Percentiles rank a stretch among this genome's conserved stretches.
phyloP scores from a whole-genome alignment of 2,797 vertebrate genomes.

The Sylvilagus floridanus region DNA sequence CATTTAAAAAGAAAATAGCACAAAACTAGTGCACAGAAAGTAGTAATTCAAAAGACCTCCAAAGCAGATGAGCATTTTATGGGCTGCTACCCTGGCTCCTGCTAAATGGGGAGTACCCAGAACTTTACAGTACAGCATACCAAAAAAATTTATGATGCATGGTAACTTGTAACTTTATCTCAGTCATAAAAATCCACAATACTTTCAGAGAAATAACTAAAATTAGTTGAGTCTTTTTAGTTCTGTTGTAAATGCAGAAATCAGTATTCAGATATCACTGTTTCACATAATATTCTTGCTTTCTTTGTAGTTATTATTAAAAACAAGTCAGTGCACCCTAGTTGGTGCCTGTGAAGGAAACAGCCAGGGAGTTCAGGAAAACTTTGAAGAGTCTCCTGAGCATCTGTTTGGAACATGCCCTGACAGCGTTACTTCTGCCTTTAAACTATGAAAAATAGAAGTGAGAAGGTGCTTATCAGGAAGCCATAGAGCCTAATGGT shows the following conservation, averaged over 20 bases:
- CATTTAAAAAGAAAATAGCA: neutral
- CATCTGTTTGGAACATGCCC: neutral
- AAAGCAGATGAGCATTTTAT: neutral
- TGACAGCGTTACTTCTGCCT: neutral
- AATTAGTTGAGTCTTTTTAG: neutral
- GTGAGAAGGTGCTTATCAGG: neutral
- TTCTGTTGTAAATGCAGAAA: neutral
- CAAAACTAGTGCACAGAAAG: neutral
- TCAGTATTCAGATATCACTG: neutral
- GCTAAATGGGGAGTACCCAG: neutral
- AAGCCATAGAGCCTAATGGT: neutral
- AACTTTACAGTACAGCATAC: neutral
- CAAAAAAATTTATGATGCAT: neutral
- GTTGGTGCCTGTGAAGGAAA: neutral
- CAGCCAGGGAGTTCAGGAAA: neutral
- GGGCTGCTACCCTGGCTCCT: neutral
- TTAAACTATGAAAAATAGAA: neutral
- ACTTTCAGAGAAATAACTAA: conserved; percentile 2
- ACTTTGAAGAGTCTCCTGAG: neutral
- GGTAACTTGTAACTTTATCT: neutral
- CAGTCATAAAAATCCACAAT: neutral
- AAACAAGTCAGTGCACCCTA: neutral
- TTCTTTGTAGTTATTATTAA: neutral
- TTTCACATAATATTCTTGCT: neutral
- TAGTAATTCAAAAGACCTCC: neutral